phyloP scores from a whole-genome alignment of 2,797 vertebrate genomes.

The Acipenser ruthenus region DNA sequence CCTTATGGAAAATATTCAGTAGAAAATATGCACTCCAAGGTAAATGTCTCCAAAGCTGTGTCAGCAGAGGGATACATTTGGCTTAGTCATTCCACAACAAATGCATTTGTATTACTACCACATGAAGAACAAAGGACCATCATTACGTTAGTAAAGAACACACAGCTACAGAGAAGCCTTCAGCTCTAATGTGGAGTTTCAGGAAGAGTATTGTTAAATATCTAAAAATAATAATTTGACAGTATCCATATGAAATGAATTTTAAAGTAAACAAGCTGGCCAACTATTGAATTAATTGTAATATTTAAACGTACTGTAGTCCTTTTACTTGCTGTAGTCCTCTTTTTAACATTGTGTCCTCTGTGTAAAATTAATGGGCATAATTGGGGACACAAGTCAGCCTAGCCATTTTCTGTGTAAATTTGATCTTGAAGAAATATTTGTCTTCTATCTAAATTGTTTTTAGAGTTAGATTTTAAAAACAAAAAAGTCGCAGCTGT shows the following conservation, averaged over 20 bases:
- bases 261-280: background rate
- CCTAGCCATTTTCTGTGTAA: too few relatives aligned
- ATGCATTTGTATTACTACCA: slow-evolving; percentile 9
- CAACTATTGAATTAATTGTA: too few relatives aligned
- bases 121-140: slow-evolving; percentile 8
- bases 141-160: slow-evolving; percentile 14
- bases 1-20: slow-evolving; percentile 26
- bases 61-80: slow-evolving; percentile 14
- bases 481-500: too few relatives aligned
- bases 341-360: too few relatives aligned
- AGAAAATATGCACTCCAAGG: slow-evolving; percentile 11
- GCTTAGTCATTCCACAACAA: slow-evolving; percentile 25
- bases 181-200: slow-evolving; percentile 11
- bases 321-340: too few relatives aligned
- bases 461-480: too few relatives aligned
- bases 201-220: slow-evolving; percentile 30
- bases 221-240: slow-evolving; percentile 11
- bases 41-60: slow-evolving; percentile 13
- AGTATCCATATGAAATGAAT: background rate
- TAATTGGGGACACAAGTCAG: too few relatives aligned
- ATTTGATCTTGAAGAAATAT: too few relatives aligned
- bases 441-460: too few relatives aligned
- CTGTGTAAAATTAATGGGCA: too few relatives aligned
- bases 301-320: too few relatives aligned
- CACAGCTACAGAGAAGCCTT: slow-evolving; percentile 21